Conservation (phyloP, 2,888 invertebrate genomes). For the Brachyptera risi region DNA sequence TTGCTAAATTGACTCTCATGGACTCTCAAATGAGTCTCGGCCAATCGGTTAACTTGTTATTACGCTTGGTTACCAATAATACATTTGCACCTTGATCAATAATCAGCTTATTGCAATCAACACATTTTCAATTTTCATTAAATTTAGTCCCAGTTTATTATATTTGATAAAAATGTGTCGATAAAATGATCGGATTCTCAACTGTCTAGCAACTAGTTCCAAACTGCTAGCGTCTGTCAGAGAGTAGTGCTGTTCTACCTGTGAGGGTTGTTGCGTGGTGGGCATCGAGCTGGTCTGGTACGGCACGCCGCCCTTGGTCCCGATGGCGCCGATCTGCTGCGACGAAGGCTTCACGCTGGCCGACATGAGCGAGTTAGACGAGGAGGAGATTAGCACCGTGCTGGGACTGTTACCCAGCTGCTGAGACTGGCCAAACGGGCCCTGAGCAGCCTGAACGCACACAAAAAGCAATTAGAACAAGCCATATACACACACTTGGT, state of each 20-base stretch:
- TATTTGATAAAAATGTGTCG: no score
- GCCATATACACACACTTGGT: no score
- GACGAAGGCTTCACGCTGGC: slow-evolving; percentile 76
- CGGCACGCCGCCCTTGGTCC: slow-evolving; percentile 56
- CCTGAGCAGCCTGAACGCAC: slow-evolving; percentile 38
- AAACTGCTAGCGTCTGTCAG: no score
- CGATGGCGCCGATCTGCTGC: slow-evolving; percentile 74
- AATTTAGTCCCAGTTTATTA: no score
- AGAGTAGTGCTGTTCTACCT: slow-evolving; percentile 36
- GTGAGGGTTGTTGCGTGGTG: slow-evolving; percentile 53
- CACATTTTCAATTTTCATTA: no score
- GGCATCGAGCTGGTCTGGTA: slow-evolving; percentile 46
- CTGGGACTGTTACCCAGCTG: slow-evolving; percentile 77
- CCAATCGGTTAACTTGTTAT: no score
- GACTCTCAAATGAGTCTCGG: no score
- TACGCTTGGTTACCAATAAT: no score
- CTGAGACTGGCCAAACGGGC: slow-evolving; percentile 73
- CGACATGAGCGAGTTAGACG: slow-evolving; percentile 85
- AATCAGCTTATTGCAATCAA: no score
- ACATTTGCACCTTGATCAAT: no score
- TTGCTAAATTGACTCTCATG: no score
- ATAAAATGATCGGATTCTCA: no score
- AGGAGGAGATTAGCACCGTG: slow-evolving; percentile 82
- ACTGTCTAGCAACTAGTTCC: neutral
- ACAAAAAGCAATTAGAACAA: neutral